Percentiles rank a stretch among this genome's conserved stretches.
These are phyloP conservation scores for Ictidomys tridecemlineatus DNA, from an alignment of 2,113 vertebrate species.

Conservation along the genomic window DNA sequence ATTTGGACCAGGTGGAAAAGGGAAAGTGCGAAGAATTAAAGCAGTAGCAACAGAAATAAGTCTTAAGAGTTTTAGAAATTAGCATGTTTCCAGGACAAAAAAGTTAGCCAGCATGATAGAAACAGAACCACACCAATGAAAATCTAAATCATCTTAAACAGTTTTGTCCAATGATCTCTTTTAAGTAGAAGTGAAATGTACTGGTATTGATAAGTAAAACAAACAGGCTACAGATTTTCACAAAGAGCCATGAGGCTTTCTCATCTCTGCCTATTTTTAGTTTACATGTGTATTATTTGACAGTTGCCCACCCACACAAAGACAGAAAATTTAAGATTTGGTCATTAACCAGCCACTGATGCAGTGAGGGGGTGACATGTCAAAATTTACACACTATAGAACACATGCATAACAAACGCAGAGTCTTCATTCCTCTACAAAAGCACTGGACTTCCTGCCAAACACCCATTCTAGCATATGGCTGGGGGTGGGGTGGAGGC, in stretches of 20 bases:
- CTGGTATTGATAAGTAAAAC: not conserved
- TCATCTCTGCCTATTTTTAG: not conserved
- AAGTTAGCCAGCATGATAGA: not conserved
- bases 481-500: slow-evolving; percentile 47
- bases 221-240: not conserved
- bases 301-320: not conserved
- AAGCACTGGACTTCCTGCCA: slow-evolving; percentile 1
- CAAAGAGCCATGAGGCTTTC: not conserved
- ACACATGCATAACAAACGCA: not conserved
- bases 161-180: not conserved
- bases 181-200: not conserved
- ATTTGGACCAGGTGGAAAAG: not conserved
- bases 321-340: not conserved
- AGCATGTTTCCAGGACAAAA: not conserved
- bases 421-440: not conserved
- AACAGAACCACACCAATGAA: not conserved
- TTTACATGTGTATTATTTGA: not conserved
- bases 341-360: not conserved
- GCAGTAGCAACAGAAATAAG: not conserved
- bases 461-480: slow-evolving; percentile 29
- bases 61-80: not conserved
- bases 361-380: not conserved
- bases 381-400: not conserved
- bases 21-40: not conserved
- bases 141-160: too few species aligned